phyloP scores from a whole-genome alignment of 2,113 vertebrate genomes.

The Crotalus tigris region DNA sequence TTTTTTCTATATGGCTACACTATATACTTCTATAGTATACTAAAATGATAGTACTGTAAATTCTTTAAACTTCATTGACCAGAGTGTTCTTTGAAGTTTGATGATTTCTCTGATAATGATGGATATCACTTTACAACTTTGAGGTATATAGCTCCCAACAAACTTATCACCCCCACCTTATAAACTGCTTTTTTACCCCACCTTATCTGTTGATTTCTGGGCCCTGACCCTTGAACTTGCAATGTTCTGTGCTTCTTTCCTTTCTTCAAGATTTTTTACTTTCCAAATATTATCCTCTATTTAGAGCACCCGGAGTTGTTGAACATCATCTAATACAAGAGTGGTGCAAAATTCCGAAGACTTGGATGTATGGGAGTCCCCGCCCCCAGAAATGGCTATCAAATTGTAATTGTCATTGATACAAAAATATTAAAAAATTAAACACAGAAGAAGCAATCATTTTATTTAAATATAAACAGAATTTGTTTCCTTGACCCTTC shows the following conservation, averaged over 20 bases:
- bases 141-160: background rate
- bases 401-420: background rate
- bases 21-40: background rate
- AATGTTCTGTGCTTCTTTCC: background rate
- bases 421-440: background rate
- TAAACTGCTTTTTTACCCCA: background rate
- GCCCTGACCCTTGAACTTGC: background rate
- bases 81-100: background rate
- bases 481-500: background rate
- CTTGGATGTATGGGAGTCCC: background rate
- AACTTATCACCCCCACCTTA: background rate
- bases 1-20: background rate
- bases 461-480: background rate
- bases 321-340: background rate
- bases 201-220: background rate
- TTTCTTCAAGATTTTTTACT: background rate
- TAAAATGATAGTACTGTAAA: background rate
- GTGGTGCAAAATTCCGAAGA: background rate
- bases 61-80: background rate
- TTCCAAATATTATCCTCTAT: background rate
- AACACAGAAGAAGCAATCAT: background rate
- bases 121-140: background rate
- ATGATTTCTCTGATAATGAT: background rate
- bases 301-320: background rate
- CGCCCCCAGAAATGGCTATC: background rate